These are phyloP conservation scores for Nasonovia ribisnigri DNA, from an alignment of 2,888 invertebrate species.

Conservation along the genomic window DNA sequence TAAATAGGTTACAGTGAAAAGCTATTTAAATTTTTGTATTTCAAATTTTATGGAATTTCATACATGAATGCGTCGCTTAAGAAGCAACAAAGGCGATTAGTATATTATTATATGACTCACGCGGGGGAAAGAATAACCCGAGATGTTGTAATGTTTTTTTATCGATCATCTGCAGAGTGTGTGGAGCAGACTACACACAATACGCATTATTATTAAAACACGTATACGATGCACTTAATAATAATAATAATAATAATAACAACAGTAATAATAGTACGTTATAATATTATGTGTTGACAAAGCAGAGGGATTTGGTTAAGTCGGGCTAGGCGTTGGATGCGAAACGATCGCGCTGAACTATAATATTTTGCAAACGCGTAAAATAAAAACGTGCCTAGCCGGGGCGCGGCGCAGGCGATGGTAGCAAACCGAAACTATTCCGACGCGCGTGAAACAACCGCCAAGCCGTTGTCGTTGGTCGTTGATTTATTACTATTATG, in stretches of 20 bases:
- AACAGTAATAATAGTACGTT: background rate
- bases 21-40: constrained; percentile 17
- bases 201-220: background rate
- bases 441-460: background rate
- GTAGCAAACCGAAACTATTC: background rate
- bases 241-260: background rate
- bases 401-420: background rate
- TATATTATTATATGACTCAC: background rate
- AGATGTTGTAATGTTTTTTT: background rate
- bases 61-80: constrained; percentile 18
- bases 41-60: constrained; percentile 13
- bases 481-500: constrained; percentile 17
- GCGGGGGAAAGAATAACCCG: background rate
- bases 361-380: background rate
- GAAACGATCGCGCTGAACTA: background rate
- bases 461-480: background rate
- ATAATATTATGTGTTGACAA: constrained; percentile 16
- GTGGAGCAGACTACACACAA: background rate
- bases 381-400: background rate
- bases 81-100: constrained; percentile 6
- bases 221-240: background rate
- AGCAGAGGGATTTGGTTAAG: constrained; percentile 6
- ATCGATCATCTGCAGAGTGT: background rate
- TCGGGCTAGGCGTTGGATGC: background rate
- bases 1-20: constrained; percentile 9